Percentiles rank a stretch among this genome's conserved stretches.
Evolutionary conservation across 2,113 vertebrate species (phyloP).

Genomic region (Zosterops japonicus): DNA sequence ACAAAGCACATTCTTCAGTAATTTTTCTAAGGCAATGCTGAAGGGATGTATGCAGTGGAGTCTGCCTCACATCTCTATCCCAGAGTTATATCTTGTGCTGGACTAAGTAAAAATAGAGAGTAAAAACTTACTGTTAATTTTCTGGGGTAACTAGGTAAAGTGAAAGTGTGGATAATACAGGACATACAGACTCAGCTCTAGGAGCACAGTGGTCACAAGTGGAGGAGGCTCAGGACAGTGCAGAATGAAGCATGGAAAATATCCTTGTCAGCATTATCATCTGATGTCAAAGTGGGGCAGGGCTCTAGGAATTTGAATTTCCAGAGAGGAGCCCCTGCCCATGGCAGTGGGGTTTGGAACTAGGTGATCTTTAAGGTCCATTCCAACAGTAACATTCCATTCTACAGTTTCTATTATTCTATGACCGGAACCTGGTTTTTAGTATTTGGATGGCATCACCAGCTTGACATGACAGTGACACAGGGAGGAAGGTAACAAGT

Average conservation of each 20-base stretch:
- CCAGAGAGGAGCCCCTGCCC: not conserved
- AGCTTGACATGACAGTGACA: not conserved
- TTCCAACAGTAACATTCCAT: not conserved
- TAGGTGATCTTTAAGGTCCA: not conserved
- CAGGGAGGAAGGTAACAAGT: not conserved
- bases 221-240: not conserved
- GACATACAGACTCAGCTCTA: not conserved
- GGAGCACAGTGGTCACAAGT: not conserved
- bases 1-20: not conserved
- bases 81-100: not conserved
- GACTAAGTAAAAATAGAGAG: not conserved
- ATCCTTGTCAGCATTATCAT: not conserved
- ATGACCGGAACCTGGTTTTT: not conserved
- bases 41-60: not conserved
- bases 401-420: not conserved
- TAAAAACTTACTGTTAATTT: not conserved
- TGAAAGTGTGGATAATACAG: not conserved
- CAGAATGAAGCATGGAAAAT: not conserved
- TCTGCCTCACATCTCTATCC: not conserved
- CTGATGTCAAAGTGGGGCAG: not conserved
- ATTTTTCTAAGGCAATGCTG: not conserved
- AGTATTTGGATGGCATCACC: not conserved
- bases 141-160: not conserved
- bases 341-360: accelerated
- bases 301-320: not conserved